Evolutionary conservation across 1,140 invertebrate species (phyloP), one percentile per base, ranked within the genome.

Genomic region (Asobara japonica): DNA sequence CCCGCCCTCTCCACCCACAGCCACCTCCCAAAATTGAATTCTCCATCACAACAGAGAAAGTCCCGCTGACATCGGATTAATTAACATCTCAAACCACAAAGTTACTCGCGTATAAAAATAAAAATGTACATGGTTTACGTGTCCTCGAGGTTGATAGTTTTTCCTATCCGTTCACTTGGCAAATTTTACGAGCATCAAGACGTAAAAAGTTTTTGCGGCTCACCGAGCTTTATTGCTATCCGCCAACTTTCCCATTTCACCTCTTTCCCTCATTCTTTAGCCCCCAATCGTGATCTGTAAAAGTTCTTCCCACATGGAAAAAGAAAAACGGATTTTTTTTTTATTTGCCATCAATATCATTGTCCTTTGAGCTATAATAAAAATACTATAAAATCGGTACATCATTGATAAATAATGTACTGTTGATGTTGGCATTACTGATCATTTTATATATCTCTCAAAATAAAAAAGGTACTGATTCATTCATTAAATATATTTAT

Each of bases 221-320:
- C 68, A 70, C 68, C n/a, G 33, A 27, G 56, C 61, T 71, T 71
- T 65, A 71, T 71, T 71, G 48, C 20, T 71, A 56, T 36, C 30
- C 41, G 20, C 29, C 13, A 69, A 38, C 30, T 71, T 71, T 41
- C 27, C 48, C 25, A 18, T 48, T 38, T 1, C n/a, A 13, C n/a
- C 7, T 45, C n/a, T 16, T 45, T 13, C 41, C 56, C 36, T 20
- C 33, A 22, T 38, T 41, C 13, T 38, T 69, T 31, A 10, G 29
- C 16, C n/a, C 45, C 31, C 13, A 27, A 18, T 33, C 20, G 29
- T 18, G 22, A 16, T 16, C 5, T 45, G n/a, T 45, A 5, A 7
- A 16, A 45, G n/a, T 5, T 16, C 41, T n/a, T n/a, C n/a, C n/a
- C n/a, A n/a, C n/a, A n/a, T n/a, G n/a, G n/a, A n/a, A n/a, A n/a